Evolutionary conservation across 2,797 vertebrate genomes (phyloP).

Genomic region (Schizopygopsis malacanthus): DNA sequence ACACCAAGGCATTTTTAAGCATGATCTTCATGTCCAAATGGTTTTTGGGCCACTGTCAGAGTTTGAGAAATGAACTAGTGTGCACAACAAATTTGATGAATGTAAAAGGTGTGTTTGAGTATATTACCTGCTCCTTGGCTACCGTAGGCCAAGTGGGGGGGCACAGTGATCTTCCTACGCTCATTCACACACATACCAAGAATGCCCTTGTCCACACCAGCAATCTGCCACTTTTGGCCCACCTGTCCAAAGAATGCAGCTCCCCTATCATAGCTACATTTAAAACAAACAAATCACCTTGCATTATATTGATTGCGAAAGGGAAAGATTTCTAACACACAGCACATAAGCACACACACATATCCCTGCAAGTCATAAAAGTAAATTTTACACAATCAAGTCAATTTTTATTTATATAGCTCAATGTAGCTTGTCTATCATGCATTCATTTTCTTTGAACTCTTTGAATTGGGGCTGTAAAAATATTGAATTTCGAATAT

Average conservation of each 20-base stretch:
- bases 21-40: not conserved
- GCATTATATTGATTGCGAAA: not conserved
- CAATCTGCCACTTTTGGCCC: slow-evolving; percentile 89
- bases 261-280: slow-evolving; percentile 83
- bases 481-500: no score
- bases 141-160: slow-evolving; percentile 91
- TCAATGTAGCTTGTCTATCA: not conserved
- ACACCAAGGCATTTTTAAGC: not conserved
- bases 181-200: slow-evolving; percentile 97
- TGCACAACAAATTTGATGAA: not conserved
- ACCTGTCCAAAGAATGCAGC: slow-evolving; percentile 86
- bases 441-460: not conserved
- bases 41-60: not conserved
- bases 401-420: not conserved
- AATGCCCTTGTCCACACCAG: slow-evolving; percentile 91
- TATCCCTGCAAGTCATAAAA: not conserved
- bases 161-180: slow-evolving; percentile 87
- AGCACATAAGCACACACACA: not conserved
- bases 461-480: not conserved
- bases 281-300: not conserved
- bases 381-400: slow-evolving; percentile 1
- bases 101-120: not conserved
- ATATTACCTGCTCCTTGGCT: slow-evolving; percentile 89
- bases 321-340: not conserved
- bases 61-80: not conserved